Evolutionary conservation across 2,888 invertebrate species (phyloP), one percentile per base, ranked within the genome.

Genomic region (Malthinus seriepunctatus): DNA sequence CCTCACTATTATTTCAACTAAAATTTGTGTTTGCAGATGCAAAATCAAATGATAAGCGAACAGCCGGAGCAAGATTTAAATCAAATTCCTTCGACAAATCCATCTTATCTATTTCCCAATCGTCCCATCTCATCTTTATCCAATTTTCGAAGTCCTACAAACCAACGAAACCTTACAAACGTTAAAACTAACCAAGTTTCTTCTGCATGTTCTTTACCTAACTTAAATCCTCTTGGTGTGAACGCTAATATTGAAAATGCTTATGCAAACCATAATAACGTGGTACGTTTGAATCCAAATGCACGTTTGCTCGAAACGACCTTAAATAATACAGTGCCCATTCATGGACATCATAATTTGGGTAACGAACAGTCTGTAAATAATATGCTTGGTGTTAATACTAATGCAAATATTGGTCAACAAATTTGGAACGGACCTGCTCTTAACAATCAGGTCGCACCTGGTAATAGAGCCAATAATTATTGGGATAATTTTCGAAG

Each of bases 401-500:
- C 75, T 71, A 60, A 75, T 73, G 51, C 70, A 69, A 47, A 73
- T 75, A 77, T 66, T 67, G 75, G 64, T 77, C 76, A 59, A 63
- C 76, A 71, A 62, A 74, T 76, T 65, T 79, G 73, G 81, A 75
- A 74, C 62, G 78, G 78, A 45, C 67, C 85, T 66, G 87, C 89
- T 0, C 82, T 94, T 42, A 94, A 94, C 78, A 94, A 94, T 78
- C 93, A 94, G 81, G 93, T 94, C 51, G 90, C 93, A 35, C 94
- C 94, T 33, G 93, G 94, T 31, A 93, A 91, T 78, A 83, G 94
- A 65, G 93, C 93, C 54, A 95, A 95, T 78, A 95, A 95, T 80
- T 95, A 94, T 79, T 94, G 93, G 93, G 94, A 95, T 76, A 94
- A 95, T 80, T 94, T 95, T 78, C 82, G 93, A 81, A 93, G 93